Conservation (phyloP, 2,113 vertebrate genomes). For the Mixornis gularis region DNA sequence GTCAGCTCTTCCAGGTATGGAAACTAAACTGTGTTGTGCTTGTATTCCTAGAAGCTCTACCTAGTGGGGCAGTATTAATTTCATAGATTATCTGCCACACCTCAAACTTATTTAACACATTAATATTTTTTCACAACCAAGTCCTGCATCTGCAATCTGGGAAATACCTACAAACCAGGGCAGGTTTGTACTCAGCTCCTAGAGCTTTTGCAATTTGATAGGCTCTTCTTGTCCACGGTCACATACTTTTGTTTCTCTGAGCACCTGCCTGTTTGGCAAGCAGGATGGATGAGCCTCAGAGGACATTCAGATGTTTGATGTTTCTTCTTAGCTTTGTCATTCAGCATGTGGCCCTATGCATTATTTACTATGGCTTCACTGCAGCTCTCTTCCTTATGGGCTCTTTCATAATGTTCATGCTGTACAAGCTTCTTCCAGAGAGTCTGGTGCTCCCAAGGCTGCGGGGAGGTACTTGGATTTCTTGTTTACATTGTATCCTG, state of each 20-base stretch:
- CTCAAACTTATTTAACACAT: neutral
- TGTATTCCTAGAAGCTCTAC: neutral
- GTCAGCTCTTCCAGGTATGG: neutral
- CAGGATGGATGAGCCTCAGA: neutral
- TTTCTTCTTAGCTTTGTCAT: neutral
- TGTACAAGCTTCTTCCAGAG: neutral
- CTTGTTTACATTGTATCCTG: neutral
- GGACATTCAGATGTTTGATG: neutral
- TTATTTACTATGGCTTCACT: neutral
- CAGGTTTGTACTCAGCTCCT: neutral
- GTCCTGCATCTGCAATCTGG: neutral
- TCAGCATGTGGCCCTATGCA: neutral
- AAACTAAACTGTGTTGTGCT: neutral
- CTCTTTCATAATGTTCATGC: neutral
- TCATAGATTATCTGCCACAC: neutral
- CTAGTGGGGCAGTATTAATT: neutral
- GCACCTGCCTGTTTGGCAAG: neutral
- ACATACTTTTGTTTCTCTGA: neutral
- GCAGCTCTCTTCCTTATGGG: neutral
- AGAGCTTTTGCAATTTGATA: neutral
- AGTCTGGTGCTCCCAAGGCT: neutral
- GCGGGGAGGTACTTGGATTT: neutral
- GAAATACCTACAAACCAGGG: neutral
- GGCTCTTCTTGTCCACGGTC: neutral
- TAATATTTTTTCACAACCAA: neutral